These are phyloP conservation scores for Cebidichthys violaceus DNA, from an alignment of 2,113 vertebrate species.

Conservation along the genomic window DNA sequence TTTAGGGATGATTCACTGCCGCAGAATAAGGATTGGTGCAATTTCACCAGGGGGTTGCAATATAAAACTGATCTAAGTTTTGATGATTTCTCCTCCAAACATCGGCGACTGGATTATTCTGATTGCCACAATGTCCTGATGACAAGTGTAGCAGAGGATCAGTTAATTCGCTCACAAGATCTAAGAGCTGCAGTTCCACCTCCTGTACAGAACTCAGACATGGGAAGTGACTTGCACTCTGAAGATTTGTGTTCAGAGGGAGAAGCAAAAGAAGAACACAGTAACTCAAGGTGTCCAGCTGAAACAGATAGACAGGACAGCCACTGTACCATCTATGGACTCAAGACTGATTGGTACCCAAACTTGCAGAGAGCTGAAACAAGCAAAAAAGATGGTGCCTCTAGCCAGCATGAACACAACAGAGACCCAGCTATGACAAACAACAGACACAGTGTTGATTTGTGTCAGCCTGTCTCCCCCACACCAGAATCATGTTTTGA, in stretches of 20 bases:
- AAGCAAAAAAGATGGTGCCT: background rate
- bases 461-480: background rate
- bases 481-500: background rate
- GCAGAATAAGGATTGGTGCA: background rate
- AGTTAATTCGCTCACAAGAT: background rate
- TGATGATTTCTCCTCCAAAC: slow-evolving; percentile 21
- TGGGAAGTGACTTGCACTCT: slow-evolving; percentile 2
- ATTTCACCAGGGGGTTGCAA: background rate
- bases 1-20: background rate
- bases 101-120: slow-evolving; percentile 7
- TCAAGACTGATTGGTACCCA: background rate
- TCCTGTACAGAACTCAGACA: slow-evolving; percentile 15
- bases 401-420: background rate
- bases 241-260: slow-evolving; percentile 3
- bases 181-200: slow-evolving; percentile 6
- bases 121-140: background rate
- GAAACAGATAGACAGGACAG: slow-evolving; percentile 12
- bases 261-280: slow-evolving; percentile 39
- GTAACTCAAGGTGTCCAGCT: slow-evolving; percentile 1
- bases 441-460: background rate
- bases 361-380: slow-evolving; percentile 9
- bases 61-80: slow-evolving; percentile 12
- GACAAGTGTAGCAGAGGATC: slow-evolving; percentile 9
- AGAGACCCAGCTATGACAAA: background rate
- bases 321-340: background rate